A percentile compares a stretch with the other conserved stretches of the same genome.
Evolutionary conservation across 2,797 vertebrate genomes (phyloP).

Genomic region (Tamandua tetradactyla): DNA sequence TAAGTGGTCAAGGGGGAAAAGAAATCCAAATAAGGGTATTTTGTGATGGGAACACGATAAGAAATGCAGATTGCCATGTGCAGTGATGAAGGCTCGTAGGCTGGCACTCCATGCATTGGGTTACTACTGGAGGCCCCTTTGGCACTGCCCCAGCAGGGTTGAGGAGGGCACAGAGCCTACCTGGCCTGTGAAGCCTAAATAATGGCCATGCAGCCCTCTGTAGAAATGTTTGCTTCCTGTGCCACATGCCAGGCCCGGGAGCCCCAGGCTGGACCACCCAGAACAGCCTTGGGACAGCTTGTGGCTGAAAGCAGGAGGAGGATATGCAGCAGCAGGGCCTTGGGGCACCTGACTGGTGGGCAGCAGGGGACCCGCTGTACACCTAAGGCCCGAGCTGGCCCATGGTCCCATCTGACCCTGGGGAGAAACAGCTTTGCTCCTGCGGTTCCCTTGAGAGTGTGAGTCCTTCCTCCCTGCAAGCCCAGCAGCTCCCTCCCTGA

Average conservation of each 20-base stretch:
- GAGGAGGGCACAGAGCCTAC: not conserved
- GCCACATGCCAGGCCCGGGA: accelerated
- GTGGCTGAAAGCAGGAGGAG: not conserved
- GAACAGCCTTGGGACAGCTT: not conserved
- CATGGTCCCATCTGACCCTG: not conserved
- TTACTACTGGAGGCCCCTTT: too few species aligned
- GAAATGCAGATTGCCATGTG: not conserved
- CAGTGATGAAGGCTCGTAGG: too few species aligned
- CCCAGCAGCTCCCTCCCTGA: accelerated
- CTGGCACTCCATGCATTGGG: too few species aligned
- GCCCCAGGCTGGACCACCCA: not conserved
- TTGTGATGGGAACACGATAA: too few species aligned
- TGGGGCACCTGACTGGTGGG: accelerated
- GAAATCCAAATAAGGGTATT: not conserved
- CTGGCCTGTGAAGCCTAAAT: not conserved
- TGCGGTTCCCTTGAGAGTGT: accelerated
- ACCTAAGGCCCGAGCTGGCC: too few species aligned
- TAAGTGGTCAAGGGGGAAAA: too few species aligned
- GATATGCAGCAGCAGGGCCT: accelerated
- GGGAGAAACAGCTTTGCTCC: not conserved
- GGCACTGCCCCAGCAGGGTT: too few species aligned
- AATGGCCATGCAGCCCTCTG: not conserved
- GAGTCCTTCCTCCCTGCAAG: not conserved
- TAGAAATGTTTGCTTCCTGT: not conserved
- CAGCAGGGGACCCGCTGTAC: too few species aligned